Base-by-base conservation (phyloP, 2,113 vertebrate genomes). In the Pithys albifrons region DNA sequence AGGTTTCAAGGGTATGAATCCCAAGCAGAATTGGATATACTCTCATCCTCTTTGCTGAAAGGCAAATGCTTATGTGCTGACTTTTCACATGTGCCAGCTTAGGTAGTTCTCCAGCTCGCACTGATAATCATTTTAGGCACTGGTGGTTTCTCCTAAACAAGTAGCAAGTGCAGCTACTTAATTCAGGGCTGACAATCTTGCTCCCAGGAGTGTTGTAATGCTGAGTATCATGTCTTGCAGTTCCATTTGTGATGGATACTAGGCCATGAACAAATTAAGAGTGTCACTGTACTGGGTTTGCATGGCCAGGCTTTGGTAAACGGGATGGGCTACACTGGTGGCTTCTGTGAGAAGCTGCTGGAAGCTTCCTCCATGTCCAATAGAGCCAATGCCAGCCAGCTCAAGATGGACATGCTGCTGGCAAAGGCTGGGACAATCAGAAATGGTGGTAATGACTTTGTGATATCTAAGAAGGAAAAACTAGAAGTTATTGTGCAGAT, bases 211-310 rank as follows among this genome's bases (percentile, higher is more conserved):
- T 7, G 19, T 4, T 74, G 27, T 39, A 81, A 78, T 15, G 41
- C 45, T 72, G n/a, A 89, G 4, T n/a, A 72, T 35, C 10, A 2
- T 19, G 64, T 28, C 52, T 67, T 46, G 65, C n/a, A 8, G 23
- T 66, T 91, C 64, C 43, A 33, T 49, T 85, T 83, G 33, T 90
- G n/a, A 91, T 2, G 85, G 58, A 58, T 49, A 62, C 31, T 19
- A 70, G 39, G 33, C n/a, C 64, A 29, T 9, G 19, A 95, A 79
- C n/a, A 90, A 92, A 91, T 59, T 73, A 89, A 70, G 12, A 59
- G 17, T 25, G 29, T n/a, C 66, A 62, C 25, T 28, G 25, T 39
- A 62, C 7, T 27, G 11, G 37, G 11, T 62, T 62, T 41, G 25
- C 23, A 15, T 41, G 37, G 61, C 7, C 27, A 41, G 25, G 12